Percentiles rank a stretch among this genome's conserved stretches.
Conservation (phyloP, 2,797 vertebrate species). For the Anniella stebbinsi region DNA sequence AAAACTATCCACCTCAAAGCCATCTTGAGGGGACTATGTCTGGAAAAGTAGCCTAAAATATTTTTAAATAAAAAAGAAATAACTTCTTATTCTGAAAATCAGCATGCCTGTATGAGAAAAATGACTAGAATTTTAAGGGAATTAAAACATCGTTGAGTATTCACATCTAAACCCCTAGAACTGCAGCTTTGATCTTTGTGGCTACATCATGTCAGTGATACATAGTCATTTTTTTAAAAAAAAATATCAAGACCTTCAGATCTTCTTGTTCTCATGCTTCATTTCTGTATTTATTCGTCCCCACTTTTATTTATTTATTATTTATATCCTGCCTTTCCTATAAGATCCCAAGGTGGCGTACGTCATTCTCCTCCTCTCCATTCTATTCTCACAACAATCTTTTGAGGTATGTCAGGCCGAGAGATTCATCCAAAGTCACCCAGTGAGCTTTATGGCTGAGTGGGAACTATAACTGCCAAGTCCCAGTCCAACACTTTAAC, state of each 20-base stretch:
- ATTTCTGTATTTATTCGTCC: neutral
- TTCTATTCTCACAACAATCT: too few relatives aligned
- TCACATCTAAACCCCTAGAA: neutral
- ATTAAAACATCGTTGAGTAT: neutral
- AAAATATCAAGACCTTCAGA: neutral
- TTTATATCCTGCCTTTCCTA: too few relatives aligned
- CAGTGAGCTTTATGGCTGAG: too few relatives aligned
- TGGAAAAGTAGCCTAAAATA: neutral
- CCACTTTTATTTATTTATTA: too few relatives aligned
- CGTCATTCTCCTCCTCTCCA: too few relatives aligned
- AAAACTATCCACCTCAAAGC: neutral
- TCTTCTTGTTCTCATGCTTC: neutral
- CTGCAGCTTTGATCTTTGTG: neutral
- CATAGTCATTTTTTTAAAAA: neutral
- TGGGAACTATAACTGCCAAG: too few relatives aligned
- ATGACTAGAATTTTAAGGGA: too few relatives aligned
- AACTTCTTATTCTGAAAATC: neutral
- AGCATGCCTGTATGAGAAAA: neutral
- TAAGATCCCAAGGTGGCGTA: too few relatives aligned
- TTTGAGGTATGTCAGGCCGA: too few relatives aligned
- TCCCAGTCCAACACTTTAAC: too few relatives aligned
- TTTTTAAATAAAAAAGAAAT: neutral
- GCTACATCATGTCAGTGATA: neutral
- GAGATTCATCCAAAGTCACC: too few relatives aligned
- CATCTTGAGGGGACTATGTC: neutral